Percentiles rank a stretch among this genome's conserved stretches.
These are phyloP conservation scores for Crocallis elinguaria DNA, from an alignment of 2,888 invertebrate species.

Conservation along the genomic window DNA sequence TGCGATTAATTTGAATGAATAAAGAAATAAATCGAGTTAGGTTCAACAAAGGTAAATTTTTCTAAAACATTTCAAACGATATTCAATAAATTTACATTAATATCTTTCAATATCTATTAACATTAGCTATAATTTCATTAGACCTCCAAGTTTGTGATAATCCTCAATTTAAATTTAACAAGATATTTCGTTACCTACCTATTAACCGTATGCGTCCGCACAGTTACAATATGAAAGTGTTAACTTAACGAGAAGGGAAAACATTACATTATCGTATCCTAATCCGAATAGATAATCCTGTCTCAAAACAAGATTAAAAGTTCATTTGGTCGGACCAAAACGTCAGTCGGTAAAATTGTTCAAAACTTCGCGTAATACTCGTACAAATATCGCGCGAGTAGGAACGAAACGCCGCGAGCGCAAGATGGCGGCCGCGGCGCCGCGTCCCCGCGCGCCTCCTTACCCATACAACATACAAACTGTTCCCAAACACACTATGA, in stretches of 20 bases:
- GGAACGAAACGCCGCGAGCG: conserved; percentile 23
- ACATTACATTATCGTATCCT: conserved; percentile 72
- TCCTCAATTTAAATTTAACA: conserved; percentile 80
- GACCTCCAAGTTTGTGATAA: conserved; percentile 81
- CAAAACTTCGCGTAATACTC: conserved; percentile 61
- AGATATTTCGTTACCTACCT: conserved; percentile 82
- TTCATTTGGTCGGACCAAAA: conserved; percentile 85
- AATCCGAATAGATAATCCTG: conserved; percentile 76
- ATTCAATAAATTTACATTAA: conserved; percentile 74
- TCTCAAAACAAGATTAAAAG: conserved; percentile 80
- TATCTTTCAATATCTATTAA: conserved; percentile 81
- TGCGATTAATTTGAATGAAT: conserved; percentile 70
- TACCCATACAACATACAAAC: conserved; percentile 53
- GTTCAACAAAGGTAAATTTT: conserved; percentile 83
- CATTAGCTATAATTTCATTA: conserved; percentile 82
- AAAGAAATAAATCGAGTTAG: conserved; percentile 74
- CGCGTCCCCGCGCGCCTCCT: conserved; percentile 37
- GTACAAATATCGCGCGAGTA: conserved; percentile 37
- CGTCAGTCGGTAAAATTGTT: conserved; percentile 82
- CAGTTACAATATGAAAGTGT: conserved; percentile 67
- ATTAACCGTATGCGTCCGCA: conserved; percentile 66
- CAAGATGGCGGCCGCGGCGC: conserved; percentile 23
- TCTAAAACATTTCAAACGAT: conserved; percentile 83
- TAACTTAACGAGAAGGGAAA: conserved; percentile 73
- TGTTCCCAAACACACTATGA: conserved; percentile 56